Evolutionary conservation across 2,888 invertebrate species (phyloP).

Genomic region (Dasysyrphus tricinctus): DNA sequence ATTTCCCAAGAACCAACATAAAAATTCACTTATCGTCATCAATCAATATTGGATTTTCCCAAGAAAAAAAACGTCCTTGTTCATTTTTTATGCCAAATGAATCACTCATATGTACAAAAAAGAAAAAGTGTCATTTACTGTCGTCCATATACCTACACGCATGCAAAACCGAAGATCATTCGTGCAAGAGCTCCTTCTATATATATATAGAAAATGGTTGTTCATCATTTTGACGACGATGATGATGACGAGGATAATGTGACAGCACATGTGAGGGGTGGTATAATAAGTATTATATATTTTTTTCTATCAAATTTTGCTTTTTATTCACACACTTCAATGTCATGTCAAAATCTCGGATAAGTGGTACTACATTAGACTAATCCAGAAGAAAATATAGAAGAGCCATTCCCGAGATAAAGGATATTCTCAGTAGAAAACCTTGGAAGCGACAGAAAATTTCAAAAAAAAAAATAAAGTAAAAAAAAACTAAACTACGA

Average conservation of each 20-base stretch:
- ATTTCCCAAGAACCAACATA: conserved; percentile 23
- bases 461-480: too few species aligned
- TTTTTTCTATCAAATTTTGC: conserved; percentile 26
- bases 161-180: conserved; percentile 49
- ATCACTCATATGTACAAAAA: conserved; percentile 40
- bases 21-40: conserved; percentile 69
- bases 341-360: conserved; percentile 71
- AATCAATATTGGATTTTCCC: conserved; percentile 50
- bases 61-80: conserved; percentile 31
- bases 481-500: conserved; percentile 27
- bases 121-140: conserved; percentile 33
- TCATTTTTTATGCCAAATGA: conserved; percentile 54
- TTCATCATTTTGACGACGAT: conserved; percentile 24
- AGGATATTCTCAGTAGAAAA: conserved; percentile 54
- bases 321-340: conserved; percentile 63
- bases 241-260: conserved; percentile 70
- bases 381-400: conserved; percentile 64
- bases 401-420: conserved; percentile 60
- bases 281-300: conserved; percentile 51
- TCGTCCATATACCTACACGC: conserved; percentile 25
- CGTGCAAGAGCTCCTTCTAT: conserved; percentile 43
- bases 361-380: conserved; percentile 75
- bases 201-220: conserved; percentile 28
- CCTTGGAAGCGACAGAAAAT: background rate
- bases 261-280: conserved; percentile 68